Evolutionary conservation across 2,888 invertebrate species (phyloP), one percentile per base, ranked within the genome.

Genomic region (Artemia sinica): DNA sequence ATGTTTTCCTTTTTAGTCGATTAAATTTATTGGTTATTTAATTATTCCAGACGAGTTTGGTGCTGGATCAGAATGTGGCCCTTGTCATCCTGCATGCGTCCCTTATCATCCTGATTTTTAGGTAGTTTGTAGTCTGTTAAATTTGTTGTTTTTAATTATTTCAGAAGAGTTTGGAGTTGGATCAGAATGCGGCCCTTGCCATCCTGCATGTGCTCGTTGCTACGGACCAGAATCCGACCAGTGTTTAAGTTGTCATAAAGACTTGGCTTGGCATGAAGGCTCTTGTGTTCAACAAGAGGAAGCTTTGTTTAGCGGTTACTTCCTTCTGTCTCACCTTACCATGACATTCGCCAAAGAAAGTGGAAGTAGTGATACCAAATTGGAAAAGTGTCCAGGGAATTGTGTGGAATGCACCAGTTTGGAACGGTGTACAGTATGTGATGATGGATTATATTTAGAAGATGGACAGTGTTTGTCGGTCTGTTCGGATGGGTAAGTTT

Each of bases 401-500:
- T 58, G 58, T 58, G n/a, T 58, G 58, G 58, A 58, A 18, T 58
- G 58, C 10, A 58, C 58, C 10, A 58, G 58, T 10, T 58, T 58
- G 9, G 58, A 58, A 18, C 58, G 58, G 18, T 91, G 91, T 76
- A 89, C 88, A 0, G 81, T 84, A 48, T 91, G 91, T 76, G 82
- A 84, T n/a, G 83, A 84, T 68, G 85, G 88, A 1, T 79, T 90
- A 73, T 84, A 88, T 74, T 79, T 91, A 68, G 89, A 91, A 78
- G 88, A 87, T 72, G 90, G 90, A 50, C 86, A 88, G 71, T 91
- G 91, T 77, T 81, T 86, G 70, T 86, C 88, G 1, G 83, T 87
- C 3, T 91, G 91, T 75, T 88, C 88, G 68, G 82, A 82, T 74
- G 84, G 84, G 58, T 58, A 18, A 58, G 58, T 58, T n/a, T 9